phyloP scores from a whole-genome alignment of 2,888 invertebrate genomes.

The Aphrophora alni region DNA sequence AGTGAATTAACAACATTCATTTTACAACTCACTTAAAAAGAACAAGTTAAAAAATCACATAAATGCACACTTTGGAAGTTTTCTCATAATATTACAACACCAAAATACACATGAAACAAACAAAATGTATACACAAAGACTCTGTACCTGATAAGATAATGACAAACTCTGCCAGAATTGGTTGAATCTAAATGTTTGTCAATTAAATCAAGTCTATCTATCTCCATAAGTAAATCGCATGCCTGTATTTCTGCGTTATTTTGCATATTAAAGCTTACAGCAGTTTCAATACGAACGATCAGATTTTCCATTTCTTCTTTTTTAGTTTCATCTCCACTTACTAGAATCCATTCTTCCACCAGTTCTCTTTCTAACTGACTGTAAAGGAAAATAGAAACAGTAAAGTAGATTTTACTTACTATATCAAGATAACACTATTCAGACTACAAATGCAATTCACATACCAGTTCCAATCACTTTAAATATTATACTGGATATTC shows the following conservation, averaged over 20 bases:
- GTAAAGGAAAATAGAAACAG: constrained; percentile 39
- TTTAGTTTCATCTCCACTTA: constrained; percentile 57
- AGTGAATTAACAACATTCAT: no score
- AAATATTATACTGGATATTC: no score
- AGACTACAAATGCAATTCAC: no score
- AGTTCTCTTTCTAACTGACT: constrained; percentile 91
- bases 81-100: no score
- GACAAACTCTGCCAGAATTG: constrained; percentile 90
- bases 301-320: constrained; percentile 63
- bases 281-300: constrained; percentile 80
- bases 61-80: no score
- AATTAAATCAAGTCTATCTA: constrained; percentile 87
- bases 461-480: no score
- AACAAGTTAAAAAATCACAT: no score
- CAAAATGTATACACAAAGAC: no score
- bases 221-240: constrained; percentile 97
- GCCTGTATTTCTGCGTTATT: constrained; percentile 99
- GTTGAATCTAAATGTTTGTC: constrained; percentile 87
- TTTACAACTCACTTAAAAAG: no score
- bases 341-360: constrained; percentile 79
- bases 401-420: no score
- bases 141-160: constrained; percentile 76
- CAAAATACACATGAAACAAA: no score
- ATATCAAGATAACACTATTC: no score
- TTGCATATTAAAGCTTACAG: constrained; percentile 93